Conservation (phyloP, 2,113 vertebrate genomes). For the Trogon surrucura region DNA sequence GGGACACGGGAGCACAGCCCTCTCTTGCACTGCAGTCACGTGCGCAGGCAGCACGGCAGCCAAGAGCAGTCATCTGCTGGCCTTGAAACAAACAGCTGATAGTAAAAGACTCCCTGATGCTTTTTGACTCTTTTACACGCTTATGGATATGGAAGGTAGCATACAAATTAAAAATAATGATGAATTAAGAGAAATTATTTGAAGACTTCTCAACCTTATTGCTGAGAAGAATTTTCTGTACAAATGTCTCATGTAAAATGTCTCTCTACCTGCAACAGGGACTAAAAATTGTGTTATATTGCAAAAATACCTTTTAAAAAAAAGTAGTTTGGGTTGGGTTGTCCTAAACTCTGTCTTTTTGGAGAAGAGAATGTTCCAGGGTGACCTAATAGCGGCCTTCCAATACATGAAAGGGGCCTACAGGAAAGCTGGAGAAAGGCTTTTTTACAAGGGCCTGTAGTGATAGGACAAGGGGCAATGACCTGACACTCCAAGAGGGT, state of each 20-base stretch:
- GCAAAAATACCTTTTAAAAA: background rate
- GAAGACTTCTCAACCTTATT: background rate
- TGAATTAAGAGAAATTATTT: background rate
- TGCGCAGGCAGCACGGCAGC: fast-evolving
- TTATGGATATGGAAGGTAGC: fast-evolving
- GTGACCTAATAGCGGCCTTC: no score
- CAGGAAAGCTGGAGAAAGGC: no score
- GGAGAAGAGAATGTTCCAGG: no score
- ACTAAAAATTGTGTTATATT: background rate
- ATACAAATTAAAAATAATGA: background rate
- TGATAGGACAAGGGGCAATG: no score
- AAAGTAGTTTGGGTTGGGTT: background rate
- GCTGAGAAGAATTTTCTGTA: background rate
- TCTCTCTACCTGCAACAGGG: background rate
- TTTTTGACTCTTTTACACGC: background rate
- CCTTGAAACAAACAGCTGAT: background rate
- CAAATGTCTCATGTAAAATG: background rate
- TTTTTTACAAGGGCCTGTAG: no score
- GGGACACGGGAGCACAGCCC: fast-evolving
- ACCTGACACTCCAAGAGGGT: no score
- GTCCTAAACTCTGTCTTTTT: background rate
- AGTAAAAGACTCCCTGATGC: background rate
- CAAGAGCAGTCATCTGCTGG: background rate
- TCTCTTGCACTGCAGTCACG: fast-evolving
- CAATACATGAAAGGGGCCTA: no score